Percentiles rank a stretch among this genome's conserved stretches.
Conservation (phyloP, 2,113 vertebrate genomes). For the Meriones unguiculatus region DNA sequence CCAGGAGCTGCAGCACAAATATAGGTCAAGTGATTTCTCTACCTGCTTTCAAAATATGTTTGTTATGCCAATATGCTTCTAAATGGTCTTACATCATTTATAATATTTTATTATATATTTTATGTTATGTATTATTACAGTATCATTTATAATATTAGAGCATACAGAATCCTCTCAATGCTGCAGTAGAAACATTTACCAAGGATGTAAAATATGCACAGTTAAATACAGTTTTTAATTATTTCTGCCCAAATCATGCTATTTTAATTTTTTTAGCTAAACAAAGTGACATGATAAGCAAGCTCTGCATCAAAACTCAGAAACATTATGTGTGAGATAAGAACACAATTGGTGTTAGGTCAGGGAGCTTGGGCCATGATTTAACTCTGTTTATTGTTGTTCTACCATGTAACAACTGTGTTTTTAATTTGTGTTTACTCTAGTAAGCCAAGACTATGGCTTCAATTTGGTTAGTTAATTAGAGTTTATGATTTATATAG, state of each 20-base stretch:
- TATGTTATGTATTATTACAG: neutral
- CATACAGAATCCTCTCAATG: neutral
- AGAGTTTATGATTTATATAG: neutral
- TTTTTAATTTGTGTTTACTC: neutral
- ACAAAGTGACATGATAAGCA: slow-evolving; percentile 1
- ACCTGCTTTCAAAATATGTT: neutral
- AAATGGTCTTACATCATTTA: neutral
- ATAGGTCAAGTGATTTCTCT: neutral
- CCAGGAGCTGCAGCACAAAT: neutral
- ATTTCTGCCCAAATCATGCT: slow-evolving; percentile 19
- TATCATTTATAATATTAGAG: neutral
- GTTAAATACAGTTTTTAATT: neutral
- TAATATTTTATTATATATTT: neutral
- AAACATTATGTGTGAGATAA: neutral
- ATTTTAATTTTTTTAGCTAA: slow-evolving; percentile 31
- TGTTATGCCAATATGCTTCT: neutral
- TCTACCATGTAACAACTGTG: neutral
- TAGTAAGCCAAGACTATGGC: neutral
- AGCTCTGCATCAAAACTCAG: neutral
- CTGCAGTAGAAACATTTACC: neutral
- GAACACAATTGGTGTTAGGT: neutral
- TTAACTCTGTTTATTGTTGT: neutral
- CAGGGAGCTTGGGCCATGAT: neutral
- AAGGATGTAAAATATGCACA: neutral
- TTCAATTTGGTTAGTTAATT: neutral